Evolutionary conservation across 2,797 vertebrate species (phyloP), one percentile per base, ranked within the genome.

Genomic region (Thamnophis elegans): DNA sequence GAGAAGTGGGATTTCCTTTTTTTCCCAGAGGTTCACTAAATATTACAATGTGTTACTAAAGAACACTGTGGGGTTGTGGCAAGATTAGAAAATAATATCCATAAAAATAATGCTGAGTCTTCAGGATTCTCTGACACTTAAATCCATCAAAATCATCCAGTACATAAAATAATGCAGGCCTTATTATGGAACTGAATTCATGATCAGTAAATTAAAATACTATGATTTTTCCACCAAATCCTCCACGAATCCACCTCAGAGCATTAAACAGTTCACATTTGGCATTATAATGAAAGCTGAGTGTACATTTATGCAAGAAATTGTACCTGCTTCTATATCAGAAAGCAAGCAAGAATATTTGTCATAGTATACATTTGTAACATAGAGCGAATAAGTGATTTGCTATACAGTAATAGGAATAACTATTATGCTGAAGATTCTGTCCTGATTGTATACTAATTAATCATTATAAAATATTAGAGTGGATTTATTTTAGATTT

Each of bases 151-250:
- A 32, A 91, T 56, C 42, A 58, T 26, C 53, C 18, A 82, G 54
- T 56, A 58, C 36, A 51, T 82, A 58, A 82, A 90, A 18, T 54
- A 54, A n/a, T 32, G n/a, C 51, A 86, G 32, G 32, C 3, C 16
- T 78, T 36, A 78, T 36, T 20, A 78, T 18, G 20, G 68, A 73
- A 36, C 0, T 36, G 1, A 73, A 94, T 92, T 93, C 13, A 90
- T 92, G 47, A 94, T n/a, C 26, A 10, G 51, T 92, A 92, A 92
- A 92, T 1, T 7, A 55, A 42, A 92, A 94, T 90, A 86, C 92
- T 94, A 60, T 56, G 47, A 68, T 16, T 16, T 89, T 51, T 59
- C 14, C 12, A 55, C 54, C 94, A 88, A 65, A 59, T 55, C 22
- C 16, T 89, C 16, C 18, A 78, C 60, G 25, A 59, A 92, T 89